These are phyloP conservation scores for Drosophila pseudotakahashii DNA, from an alignment of 2,888 invertebrate genomes.

Conservation along the genomic window DNA sequence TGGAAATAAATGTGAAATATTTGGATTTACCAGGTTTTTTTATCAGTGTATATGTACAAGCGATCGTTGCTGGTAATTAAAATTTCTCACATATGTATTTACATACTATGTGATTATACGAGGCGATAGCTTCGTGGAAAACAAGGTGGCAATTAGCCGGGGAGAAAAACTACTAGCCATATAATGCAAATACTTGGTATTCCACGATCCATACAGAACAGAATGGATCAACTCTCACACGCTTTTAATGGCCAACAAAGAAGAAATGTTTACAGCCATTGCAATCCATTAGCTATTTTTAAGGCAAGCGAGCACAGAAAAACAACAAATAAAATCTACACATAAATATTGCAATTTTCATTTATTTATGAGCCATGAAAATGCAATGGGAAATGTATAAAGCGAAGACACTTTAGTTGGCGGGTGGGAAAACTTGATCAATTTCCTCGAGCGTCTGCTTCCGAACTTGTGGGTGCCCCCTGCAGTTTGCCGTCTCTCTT, in stretches of 20 bases:
- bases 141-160: slow-evolving; percentile 74
- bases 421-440: slow-evolving; percentile 38
- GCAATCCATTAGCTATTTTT: slow-evolving; percentile 52
- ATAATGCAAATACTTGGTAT: slow-evolving; percentile 39
- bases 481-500: neutral
- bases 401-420: slow-evolving; percentile 10
- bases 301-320: slow-evolving; percentile 9
- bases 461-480: slow-evolving; percentile 67
- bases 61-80: slow-evolving; percentile 63
- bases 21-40: too few relatives aligned
- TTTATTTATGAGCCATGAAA: slow-evolving; percentile 78
- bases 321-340: slow-evolving; percentile 6
- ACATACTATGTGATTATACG: slow-evolving; percentile 63
- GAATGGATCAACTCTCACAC: slow-evolving; percentile 12
- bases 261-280: slow-evolving; percentile 4
- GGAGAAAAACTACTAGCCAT: slow-evolving; percentile 19
- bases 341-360: slow-evolving; percentile 32
- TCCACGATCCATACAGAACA: slow-evolving; percentile 23
- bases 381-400: slow-evolving; percentile 51
- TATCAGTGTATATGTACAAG: slow-evolving; percentile 23
- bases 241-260: slow-evolving; percentile 30
- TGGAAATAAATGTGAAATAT: too few relatives aligned
- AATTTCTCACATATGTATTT: slow-evolving; percentile 65
- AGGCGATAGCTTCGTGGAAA: slow-evolving; percentile 60
- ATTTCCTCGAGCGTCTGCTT: slow-evolving; percentile 70